phyloP scores from a whole-genome alignment of 1,140 invertebrate genomes.

The Planococcus citri region DNA sequence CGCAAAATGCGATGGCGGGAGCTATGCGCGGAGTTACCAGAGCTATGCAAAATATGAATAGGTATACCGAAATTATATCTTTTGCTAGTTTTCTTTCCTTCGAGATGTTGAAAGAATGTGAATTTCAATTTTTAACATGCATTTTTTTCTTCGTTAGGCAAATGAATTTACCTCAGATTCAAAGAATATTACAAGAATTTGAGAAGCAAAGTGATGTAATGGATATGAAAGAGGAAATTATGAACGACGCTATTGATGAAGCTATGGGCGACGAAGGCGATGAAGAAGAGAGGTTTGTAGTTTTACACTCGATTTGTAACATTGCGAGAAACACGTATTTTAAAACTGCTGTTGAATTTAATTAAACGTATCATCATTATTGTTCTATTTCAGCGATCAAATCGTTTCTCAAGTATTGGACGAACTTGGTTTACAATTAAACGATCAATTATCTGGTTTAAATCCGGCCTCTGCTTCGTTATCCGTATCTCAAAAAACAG shows the following conservation, averaged over 20 bases:
- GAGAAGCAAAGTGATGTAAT: slow-evolving; percentile 99
- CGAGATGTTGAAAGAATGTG: too few species aligned
- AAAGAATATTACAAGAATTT: slow-evolving; percentile 98
- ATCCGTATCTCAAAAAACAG: slow-evolving; percentile 35
- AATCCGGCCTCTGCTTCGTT: slow-evolving; percentile 54
- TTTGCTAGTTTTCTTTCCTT: too few species aligned
- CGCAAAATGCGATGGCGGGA: slow-evolving; percentile 98
- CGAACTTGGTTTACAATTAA: slow-evolving; percentile 89
- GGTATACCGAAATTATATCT: too few species aligned
- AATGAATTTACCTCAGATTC: slow-evolving; percentile 96
- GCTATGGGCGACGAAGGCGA: slow-evolving; percentile 95
- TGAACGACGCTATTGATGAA: slow-evolving; percentile 99
- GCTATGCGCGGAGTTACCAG: slow-evolving; percentile 99
- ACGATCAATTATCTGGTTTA: slow-evolving; percentile 72
- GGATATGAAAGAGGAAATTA: slow-evolving; percentile 99
- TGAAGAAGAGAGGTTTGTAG: slow-evolving; percentile 85
- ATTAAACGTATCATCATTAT: neutral
- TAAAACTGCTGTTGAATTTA: neutral
- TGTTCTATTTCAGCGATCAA: slow-evolving; percentile 54
- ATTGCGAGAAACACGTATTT: too few species aligned
- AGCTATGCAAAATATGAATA: slow-evolving; percentile 98
- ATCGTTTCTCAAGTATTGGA: slow-evolving; percentile 88
- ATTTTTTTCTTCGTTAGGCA: slow-evolving; percentile 43
- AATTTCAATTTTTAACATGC: too few species aligned
- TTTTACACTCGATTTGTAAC: too few species aligned